Evolutionary conservation across 2,113 vertebrate species (phyloP).

Genomic region (Cyphomyrus plagiostoma): DNA sequence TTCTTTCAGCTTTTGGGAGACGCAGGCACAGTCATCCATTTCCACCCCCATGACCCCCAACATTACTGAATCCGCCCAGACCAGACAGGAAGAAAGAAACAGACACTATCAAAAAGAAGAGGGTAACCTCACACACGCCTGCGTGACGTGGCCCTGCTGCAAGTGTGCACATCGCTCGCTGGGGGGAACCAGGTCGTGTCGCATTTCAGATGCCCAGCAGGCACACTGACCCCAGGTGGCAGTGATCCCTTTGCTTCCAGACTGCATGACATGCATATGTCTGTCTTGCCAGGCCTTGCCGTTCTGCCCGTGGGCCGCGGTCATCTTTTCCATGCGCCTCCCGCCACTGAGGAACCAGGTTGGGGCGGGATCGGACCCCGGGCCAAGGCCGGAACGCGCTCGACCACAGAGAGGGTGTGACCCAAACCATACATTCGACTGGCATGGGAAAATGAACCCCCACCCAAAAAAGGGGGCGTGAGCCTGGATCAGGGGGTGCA

Average conservation of each 20-base stretch:
- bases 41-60: neutral
- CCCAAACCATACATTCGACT: neutral
- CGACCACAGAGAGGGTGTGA: neutral
- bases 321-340: neutral
- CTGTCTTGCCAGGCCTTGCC: neutral
- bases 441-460: neutral
- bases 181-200: neutral
- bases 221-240: neutral
- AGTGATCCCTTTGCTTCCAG: neutral
- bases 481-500: neutral
- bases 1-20: constrained; percentile 1
- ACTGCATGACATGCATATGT: neutral
- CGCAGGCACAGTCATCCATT: neutral
- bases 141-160: neutral
- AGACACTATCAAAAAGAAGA: neutral
- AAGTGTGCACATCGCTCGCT: neutral
- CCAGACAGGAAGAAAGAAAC: neutral
- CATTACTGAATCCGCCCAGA: neutral
- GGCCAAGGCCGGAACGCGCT: neutral
- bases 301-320: neutral
- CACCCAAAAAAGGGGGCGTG: neutral
- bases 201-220: neutral
- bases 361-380: neutral
- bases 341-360: neutral
- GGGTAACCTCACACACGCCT: neutral